Evolutionary conservation across 2,797 vertebrate genomes (phyloP).

Genomic region (Gadopsis marmoratus): DNA sequence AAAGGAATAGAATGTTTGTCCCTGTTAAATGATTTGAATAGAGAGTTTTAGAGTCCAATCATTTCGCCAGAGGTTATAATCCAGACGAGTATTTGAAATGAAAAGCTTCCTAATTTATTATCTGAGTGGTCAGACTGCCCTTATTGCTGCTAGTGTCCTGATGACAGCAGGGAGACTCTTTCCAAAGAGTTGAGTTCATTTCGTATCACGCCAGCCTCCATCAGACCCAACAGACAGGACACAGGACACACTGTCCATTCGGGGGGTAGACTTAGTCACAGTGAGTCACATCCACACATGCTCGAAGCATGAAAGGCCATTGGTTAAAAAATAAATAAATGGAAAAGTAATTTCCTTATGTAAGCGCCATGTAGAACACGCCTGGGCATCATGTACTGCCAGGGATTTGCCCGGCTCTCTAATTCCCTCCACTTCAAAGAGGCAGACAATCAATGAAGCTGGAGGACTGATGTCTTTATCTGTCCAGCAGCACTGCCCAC

Average conservation of each 20-base stretch:
- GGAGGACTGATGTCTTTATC: constrained; percentile 51
- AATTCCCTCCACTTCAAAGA: constrained; percentile 63
- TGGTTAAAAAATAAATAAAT: constrained; percentile 10
- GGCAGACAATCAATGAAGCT: constrained; percentile 41
- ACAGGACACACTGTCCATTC: constrained; percentile 7
- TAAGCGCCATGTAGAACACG: constrained; percentile 50
- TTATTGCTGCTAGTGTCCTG: constrained; percentile 22
- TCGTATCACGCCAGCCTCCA: constrained; percentile 15
- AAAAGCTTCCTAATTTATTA: constrained; percentile 52
- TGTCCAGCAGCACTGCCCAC: not conserved
- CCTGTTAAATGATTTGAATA: constrained; percentile 1
- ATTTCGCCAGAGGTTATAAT: constrained; percentile 39
- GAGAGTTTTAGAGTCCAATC: not conserved
- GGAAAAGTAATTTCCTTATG: constrained; percentile 57
- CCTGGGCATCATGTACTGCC: constrained; percentile 25
- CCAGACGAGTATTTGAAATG: constrained; percentile 37
- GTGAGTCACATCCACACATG: constrained; percentile 29
- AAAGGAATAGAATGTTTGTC: constrained; percentile 27
- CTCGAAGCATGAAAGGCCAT: constrained; percentile 38
- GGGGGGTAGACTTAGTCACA: constrained; percentile 44
- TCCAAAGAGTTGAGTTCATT: constrained; percentile 12
- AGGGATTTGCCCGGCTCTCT: constrained; percentile 59
- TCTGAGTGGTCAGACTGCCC: constrained; percentile 12
- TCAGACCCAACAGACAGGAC: constrained; percentile 12
- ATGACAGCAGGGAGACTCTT: constrained; percentile 8